A percentile compares a stretch with the other conserved stretches of the same genome.
Evolutionary conservation across 2,113 vertebrate species (phyloP).

Genomic region (Pteronura brasiliensis): DNA sequence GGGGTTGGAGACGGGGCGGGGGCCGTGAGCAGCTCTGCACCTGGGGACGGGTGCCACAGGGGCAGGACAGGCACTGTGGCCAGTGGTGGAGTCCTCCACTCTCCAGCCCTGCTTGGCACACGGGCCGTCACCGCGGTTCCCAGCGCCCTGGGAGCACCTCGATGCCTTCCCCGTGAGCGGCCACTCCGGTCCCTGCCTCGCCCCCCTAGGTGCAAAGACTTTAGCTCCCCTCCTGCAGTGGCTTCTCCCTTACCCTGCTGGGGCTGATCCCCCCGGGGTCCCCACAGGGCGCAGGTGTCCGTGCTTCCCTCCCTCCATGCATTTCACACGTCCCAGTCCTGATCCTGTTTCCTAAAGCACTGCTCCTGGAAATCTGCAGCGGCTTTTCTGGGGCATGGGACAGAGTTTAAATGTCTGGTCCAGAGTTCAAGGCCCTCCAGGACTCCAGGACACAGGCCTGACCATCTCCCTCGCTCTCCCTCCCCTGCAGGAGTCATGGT

Average conservation of each 20-base stretch:
- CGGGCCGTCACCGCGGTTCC: rapidly evolving
- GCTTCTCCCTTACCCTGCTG: neutral
- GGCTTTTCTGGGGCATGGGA: neutral
- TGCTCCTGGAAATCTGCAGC: neutral
- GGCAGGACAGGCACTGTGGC: neutral
- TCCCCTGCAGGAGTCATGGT: neutral
- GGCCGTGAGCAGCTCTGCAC: neutral
- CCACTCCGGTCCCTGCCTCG: neutral
- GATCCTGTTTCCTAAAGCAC: neutral
- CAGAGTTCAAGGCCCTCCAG: neutral
- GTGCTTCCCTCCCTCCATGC: rapidly evolving
- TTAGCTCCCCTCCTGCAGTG: neutral
- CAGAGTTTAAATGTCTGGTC: neutral
- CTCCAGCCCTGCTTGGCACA: rapidly evolving
- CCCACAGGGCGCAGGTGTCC: neutral
- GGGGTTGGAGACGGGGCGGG: neutral
- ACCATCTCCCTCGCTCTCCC: neutral
- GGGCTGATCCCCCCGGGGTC: neutral
- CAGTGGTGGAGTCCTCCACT: neutral
- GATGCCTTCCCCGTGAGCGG: rapidly evolving
- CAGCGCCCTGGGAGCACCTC: rapidly evolving
- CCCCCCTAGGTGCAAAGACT: neutral
- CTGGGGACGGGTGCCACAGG: rapidly evolving
- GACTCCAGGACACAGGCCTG: too few species aligned
- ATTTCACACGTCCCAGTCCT: neutral